phyloP scores from a whole-genome alignment of 2,888 invertebrate genomes.

The Cybosia mesomella region DNA sequence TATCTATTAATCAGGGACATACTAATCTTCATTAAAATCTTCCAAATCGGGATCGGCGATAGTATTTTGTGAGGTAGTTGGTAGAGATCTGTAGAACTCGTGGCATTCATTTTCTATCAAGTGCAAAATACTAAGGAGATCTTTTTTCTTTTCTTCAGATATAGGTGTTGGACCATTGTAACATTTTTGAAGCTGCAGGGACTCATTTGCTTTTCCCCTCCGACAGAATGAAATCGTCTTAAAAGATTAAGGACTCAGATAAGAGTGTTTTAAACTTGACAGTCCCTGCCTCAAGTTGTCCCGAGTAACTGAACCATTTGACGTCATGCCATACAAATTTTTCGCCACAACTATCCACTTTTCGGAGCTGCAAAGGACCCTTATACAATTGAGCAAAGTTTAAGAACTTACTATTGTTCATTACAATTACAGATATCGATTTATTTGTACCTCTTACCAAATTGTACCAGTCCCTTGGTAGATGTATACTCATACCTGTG shows the following conservation, averaged over 20 bases:
- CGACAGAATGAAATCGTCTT: too few species aligned
- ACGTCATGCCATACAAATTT: constrained; percentile 1
- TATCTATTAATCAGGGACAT: too few species aligned
- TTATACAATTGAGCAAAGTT: not conserved
- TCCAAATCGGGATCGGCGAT: too few species aligned
- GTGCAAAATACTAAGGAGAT: not conserved
- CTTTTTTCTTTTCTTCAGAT: constrained; percentile 1
- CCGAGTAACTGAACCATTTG: not conserved
- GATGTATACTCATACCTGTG: not conserved
- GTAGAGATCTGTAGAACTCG: too few species aligned
- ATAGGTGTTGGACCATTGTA: too few species aligned
- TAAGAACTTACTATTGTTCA: not conserved
- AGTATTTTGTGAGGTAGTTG: too few species aligned
- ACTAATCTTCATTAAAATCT: too few species aligned
- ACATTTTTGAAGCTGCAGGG: too few species aligned
- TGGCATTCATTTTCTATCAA: too few species aligned
- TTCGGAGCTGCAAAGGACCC: not conserved
- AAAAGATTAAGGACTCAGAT: too few species aligned
- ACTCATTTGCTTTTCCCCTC: too few species aligned
- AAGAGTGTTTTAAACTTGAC: not conserved
- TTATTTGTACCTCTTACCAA: constrained; percentile 2
- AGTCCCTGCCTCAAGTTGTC: not conserved
- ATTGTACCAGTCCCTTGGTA: constrained; percentile 10
- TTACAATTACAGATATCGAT: not conserved
- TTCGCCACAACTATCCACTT: not conserved